Percentiles rank a stretch among this genome's conserved stretches.
phyloP scores from a whole-genome alignment of 2,797 vertebrate genomes.

The Pseudomugil gertrudae region DNA sequence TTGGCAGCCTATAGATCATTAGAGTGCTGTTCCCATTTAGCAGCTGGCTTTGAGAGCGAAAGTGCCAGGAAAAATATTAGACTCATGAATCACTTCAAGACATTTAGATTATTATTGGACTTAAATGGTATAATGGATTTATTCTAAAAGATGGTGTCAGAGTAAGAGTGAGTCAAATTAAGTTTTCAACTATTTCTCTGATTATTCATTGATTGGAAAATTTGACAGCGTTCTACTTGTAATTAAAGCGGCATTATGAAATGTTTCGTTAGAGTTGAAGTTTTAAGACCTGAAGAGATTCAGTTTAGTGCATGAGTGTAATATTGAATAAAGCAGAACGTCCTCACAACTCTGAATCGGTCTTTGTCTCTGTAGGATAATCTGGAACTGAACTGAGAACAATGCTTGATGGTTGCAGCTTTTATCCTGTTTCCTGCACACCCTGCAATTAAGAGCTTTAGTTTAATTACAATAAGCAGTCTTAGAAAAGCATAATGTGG shows the following conservation, averaged over 20 bases:
- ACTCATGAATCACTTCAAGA: background rate
- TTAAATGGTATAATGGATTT: background rate
- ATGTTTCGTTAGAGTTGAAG: background rate
- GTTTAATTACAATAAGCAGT: background rate
- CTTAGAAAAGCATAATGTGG: no score
- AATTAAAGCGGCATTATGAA: background rate
- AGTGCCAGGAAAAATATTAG: background rate
- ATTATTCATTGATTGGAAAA: background rate
- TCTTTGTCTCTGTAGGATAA: background rate
- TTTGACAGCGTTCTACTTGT: background rate
- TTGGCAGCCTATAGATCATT: background rate
- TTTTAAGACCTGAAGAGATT: background rate
- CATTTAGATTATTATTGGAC: background rate
- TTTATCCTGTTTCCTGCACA: background rate
- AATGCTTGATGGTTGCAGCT: background rate
- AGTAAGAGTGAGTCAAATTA: background rate
- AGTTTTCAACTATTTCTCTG: background rate
- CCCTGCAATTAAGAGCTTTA: background rate
- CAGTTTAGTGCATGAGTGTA: background rate
- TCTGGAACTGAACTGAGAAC: constrained; percentile 1
- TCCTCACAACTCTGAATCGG: background rate
- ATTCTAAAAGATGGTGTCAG: background rate
- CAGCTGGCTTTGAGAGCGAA: background rate
- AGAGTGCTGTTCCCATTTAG: background rate
- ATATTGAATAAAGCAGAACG: background rate